phyloP scores from a whole-genome alignment of 2,888 invertebrate genomes.

The Gonocerus acuteangulatus region DNA sequence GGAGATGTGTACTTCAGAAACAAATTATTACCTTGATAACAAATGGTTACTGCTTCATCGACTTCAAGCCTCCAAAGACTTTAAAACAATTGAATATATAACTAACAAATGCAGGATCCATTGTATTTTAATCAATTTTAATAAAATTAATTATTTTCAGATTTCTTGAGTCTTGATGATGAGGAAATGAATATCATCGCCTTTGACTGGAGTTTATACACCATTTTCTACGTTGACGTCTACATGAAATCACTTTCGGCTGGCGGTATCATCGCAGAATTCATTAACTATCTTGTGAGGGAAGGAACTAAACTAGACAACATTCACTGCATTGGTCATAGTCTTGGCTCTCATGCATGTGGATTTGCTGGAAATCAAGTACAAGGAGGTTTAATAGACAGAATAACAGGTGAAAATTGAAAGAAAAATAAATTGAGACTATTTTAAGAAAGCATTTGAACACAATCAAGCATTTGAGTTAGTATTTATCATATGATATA shows the following conservation, averaged over 20 bases:
- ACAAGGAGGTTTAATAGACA: not conserved
- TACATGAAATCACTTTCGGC: slow-evolving; percentile 10
- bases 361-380: slow-evolving; percentile 19
- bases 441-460: too few species aligned
- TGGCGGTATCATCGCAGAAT: slow-evolving; percentile 23
- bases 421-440: too few species aligned
- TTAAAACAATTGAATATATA: too few species aligned
- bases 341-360: slow-evolving; percentile 30
- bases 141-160: not conserved
- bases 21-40: too few species aligned
- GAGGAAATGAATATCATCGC: slow-evolving; percentile 30
- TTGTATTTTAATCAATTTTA: too few species aligned
- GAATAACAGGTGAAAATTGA: not conserved
- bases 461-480: too few species aligned
- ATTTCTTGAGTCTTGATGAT: not conserved
- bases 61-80: too few species aligned
- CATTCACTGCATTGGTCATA: slow-evolving; percentile 28
- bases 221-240: slow-evolving; percentile 7
- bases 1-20: too few species aligned
- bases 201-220: slow-evolving; percentile 30
- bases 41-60: too few species aligned
- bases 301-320: slow-evolving; percentile 17
- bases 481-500: too few species aligned
- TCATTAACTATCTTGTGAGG: slow-evolving; percentile 26
- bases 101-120: too few species aligned